These are phyloP conservation scores for Fregetta grallaria DNA, from an alignment of 2,113 vertebrate species.

Conservation along the genomic window DNA sequence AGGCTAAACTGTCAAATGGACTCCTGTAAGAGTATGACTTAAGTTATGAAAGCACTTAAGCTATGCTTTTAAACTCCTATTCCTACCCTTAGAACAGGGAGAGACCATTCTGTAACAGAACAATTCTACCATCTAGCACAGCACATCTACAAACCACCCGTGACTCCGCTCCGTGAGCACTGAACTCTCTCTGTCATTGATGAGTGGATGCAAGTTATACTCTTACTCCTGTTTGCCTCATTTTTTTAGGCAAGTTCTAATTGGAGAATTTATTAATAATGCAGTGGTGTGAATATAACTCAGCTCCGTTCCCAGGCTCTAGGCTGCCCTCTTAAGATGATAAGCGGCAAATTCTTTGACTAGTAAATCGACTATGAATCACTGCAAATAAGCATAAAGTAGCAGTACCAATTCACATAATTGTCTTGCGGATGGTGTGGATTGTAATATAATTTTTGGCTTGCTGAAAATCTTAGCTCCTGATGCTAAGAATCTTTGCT, in stretches of 20 bases:
- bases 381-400: neutral
- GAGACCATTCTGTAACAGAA: neutral
- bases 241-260: neutral
- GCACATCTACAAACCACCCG: neutral
- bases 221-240: neutral
- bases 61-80: neutral
- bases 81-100: neutral
- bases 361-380: neutral
- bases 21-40: neutral
- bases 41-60: neutral
- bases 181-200: neutral
- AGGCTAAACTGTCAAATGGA: neutral
- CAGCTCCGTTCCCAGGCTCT: conserved; percentile 20
- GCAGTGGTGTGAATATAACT: neutral
- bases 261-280: neutral
- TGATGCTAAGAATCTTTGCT: neutral
- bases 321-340: conserved; percentile 53
- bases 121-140: neutral
- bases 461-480: neutral
- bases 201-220: neutral
- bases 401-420: neutral
- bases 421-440: neutral
- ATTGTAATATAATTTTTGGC: neutral
- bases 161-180: neutral
- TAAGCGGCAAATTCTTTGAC: neutral